Base-by-base conservation (phyloP, 1,140 invertebrate genomes). In the Drosophila repletoides region DNA sequence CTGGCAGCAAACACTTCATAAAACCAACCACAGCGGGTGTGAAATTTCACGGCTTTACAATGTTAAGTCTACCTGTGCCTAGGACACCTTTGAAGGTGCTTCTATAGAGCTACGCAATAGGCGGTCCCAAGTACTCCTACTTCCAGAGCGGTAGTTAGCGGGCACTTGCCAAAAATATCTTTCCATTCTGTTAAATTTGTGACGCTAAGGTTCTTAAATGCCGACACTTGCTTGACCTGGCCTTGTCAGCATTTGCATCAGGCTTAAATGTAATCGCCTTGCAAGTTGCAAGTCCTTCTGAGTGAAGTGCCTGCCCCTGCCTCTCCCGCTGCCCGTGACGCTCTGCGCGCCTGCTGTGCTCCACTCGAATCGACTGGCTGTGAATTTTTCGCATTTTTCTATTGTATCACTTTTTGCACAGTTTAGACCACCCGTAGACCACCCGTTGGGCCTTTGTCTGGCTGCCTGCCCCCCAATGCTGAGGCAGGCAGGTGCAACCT, bases 21-120 rank as follows among this genome's bases (percentile, higher is more conserved):
- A 72, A 55, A 72, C 26, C 64, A 67, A 64, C 80, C 80, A 49
- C 80, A 75, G 79, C 74, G 74, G 79, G 79, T 84, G 79, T 84
- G 79, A 84, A 84, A 61, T 64, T 79, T 86, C 58, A 79, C 80
- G 66, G 80, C 64, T 84, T 84, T 71, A 41, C 49, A 15, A 5
- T 24, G 5, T 45, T 10, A 15, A 5, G 9, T 31, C 34, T 81
- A 76, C 72, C 76, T 80, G 65, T 43, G 66, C 53, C 24, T 12
- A 38, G 31, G 36, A 28, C 12, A 46, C 28, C 22, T 38, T 15
- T 38, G 3, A 28, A 29, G 33, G 33, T 61, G 58, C 36, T 6
- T 12, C n/a, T 24, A 1, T 15, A 34, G 41, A 14, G 4, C n/a
- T 17, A 43, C 51, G 21, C 72, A 52, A 31, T 60, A 36, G 77